Evolutionary conservation across 2,888 invertebrate genomes (phyloP), one percentile per base, ranked within the genome.

Genomic region (Caradrina clavipalpis): DNA sequence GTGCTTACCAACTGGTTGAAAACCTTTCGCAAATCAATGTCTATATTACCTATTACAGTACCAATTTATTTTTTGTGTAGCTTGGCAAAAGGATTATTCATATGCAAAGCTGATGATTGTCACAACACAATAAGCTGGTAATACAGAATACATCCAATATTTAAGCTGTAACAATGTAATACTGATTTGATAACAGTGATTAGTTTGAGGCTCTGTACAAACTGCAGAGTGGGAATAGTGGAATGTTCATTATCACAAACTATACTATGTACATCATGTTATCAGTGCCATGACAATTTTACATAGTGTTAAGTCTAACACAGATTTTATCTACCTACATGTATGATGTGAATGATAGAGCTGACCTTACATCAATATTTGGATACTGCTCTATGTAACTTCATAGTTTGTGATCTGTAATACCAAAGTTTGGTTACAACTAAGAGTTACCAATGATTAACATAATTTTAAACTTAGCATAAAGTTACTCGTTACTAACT

Each of bases 271-370:
- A 73, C 22, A 61, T 57, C 26, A 19, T 39, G 53, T 73, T 78
- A 76, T 73, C 79, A 76, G 54, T 51, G 17, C 47, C 35, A 64
- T 72, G 57, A 78, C 50, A 61, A 60, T 73, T 60, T 60, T 26
- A 69, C n/a, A 56, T 78, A 56, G 42, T 53, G 19, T 78, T 57
- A 64, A 42, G 50, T 54, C 39, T 61, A 50, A 54, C 26, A 73
- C 35, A 60, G 66, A 73, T 79, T 61, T 65, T 65, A 73, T 65
- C 73, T 53, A 26, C 19, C 17, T 22, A 39, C n/a, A 19, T 45
- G 8, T 65, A 57, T 51, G 49, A 35, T 45, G 8, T 31, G 19
- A 62, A 35, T 72, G 55, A 59, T 47, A 47, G 35, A 35, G 39
- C 31, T 78, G 55, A 73, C 50, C 73, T 54, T 47, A 50, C 15